Percentiles rank a stretch among this genome's conserved stretches.
phyloP scores from a whole-genome alignment of 30 jellyfish, hydroid and myxozoan species.

The Aurelia sp. region DNA sequence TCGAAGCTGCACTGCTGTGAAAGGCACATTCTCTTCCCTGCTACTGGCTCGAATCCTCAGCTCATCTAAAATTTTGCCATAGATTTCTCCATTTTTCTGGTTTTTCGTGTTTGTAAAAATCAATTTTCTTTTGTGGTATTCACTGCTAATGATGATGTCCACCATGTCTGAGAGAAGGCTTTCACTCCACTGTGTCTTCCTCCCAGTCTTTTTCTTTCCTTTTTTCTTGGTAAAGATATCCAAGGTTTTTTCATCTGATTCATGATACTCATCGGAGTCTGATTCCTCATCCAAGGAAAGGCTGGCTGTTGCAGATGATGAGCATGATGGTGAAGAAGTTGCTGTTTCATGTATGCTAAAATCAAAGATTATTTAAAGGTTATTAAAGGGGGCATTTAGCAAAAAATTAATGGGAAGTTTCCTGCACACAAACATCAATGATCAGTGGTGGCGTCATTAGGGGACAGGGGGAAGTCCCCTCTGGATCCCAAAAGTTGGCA shows the following conservation, averaged over 20 bases:
- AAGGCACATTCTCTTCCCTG: conserved; percentile 13
- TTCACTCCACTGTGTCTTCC: not conserved
- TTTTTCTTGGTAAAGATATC: not conserved
- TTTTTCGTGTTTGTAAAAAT: conserved; percentile 14
- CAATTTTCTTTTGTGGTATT: not conserved
- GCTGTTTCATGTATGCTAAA: no score
- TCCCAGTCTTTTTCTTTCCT: not conserved
- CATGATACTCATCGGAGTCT: not conserved
- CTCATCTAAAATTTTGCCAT: conserved; percentile 13
- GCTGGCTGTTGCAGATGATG: no score
- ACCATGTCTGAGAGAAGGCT: conserved; percentile 1
- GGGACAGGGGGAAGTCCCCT: no score
- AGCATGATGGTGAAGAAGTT: no score
- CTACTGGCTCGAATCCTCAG: not conserved
- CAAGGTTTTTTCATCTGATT: not conserved
- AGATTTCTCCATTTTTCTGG: conserved; percentile 7
- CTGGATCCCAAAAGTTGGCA: no score
- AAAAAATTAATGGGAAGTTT: no score
- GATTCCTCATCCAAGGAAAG: not conserved
- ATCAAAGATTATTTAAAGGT: no score
- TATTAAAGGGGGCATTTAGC: no score
- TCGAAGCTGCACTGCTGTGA: conserved; percentile 47
- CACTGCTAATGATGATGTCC: conserved; percentile 8
- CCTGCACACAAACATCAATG: no score
- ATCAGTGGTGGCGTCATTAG: no score